A percentile compares a stretch with the other conserved stretches of the same genome.
phyloP scores from a whole-genome alignment of 2,797 vertebrate species.

The Limosa lapponica region DNA sequence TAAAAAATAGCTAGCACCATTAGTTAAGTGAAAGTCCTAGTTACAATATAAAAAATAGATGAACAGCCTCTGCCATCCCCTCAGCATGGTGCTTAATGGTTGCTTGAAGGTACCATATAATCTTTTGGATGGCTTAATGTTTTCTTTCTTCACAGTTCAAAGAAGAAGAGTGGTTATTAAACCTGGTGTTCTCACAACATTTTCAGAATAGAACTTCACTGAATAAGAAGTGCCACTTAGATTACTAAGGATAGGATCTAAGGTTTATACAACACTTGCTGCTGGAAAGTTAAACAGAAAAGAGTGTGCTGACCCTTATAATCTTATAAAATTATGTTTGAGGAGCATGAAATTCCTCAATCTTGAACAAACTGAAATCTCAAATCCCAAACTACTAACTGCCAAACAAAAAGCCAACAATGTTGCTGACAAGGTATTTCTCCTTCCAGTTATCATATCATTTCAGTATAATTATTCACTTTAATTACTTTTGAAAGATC shows the following conservation, averaged over 20 bases:
- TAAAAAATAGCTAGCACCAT: constrained; percentile 44
- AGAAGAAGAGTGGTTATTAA: constrained; percentile 62
- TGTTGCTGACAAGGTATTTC: background rate
- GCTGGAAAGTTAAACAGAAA: constrained; percentile 48
- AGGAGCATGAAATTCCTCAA: constrained; percentile 1
- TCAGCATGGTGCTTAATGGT: constrained; percentile 40
- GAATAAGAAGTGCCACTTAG: constrained; percentile 40
- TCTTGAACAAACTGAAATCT: background rate
- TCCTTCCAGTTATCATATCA: background rate
- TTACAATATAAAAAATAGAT: constrained; percentile 59
- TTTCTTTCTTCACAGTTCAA: constrained; percentile 64
- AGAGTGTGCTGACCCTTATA: background rate
- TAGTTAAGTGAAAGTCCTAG: constrained; percentile 54
- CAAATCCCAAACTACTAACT: constrained; percentile 24
- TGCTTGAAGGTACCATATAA: constrained; percentile 55
- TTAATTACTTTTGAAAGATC: constrained; percentile 27
- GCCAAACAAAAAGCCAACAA: background rate
- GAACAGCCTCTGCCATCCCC: constrained; percentile 7
- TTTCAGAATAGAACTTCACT: constrained; percentile 58
- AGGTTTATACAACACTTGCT: constrained; percentile 39
- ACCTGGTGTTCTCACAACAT: constrained; percentile 33
- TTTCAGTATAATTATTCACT: background rate
- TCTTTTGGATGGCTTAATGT: constrained; percentile 52
- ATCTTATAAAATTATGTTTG: constrained; percentile 1
- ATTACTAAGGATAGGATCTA: background rate